These are phyloP conservation scores for Aplochiton taeniatus DNA, from an alignment of 2,797 vertebrate species.

Conservation along the genomic window DNA sequence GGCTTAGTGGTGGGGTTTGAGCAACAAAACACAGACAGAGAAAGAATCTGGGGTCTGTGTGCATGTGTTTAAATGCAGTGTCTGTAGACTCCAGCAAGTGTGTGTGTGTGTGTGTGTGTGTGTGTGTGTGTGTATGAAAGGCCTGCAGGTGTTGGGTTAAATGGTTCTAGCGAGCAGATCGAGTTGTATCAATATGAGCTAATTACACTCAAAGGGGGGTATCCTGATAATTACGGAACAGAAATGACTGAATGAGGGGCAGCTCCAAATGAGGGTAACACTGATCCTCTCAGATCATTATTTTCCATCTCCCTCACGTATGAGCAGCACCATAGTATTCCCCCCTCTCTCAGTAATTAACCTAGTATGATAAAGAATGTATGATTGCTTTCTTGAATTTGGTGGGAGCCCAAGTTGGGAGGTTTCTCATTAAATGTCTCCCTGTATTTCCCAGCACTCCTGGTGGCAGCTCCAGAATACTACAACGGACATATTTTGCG, in stretches of 20 bases:
- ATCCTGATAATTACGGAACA: not conserved
- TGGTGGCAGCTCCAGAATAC: no score
- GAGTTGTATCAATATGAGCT: not conserved
- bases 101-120: not conserved
- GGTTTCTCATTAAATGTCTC: no score
- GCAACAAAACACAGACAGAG: constrained; percentile 1
- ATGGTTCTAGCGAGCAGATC: constrained; percentile 8
- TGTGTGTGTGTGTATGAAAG: constrained; percentile 10
- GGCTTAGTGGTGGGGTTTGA: constrained; percentile 15
- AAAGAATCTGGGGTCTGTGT: constrained; percentile 7
- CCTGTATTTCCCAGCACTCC: no score
- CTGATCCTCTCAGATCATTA: no score
- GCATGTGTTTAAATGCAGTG: not conserved
- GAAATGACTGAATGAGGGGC: constrained; percentile 1
- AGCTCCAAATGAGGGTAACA: not conserved
- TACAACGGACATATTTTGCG: no score
- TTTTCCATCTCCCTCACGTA: no score
- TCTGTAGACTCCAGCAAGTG: no score
- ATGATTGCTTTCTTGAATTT: no score
- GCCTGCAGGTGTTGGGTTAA: constrained; percentile 23
- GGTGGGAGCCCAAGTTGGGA: no score
- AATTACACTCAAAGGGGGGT: not conserved
- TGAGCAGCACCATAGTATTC: no score
- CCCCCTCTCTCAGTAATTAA: no score
- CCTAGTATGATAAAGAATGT: no score